Conservation (phyloP, 2,113 vertebrate genomes). For the Ceyx margarethae region DNA sequence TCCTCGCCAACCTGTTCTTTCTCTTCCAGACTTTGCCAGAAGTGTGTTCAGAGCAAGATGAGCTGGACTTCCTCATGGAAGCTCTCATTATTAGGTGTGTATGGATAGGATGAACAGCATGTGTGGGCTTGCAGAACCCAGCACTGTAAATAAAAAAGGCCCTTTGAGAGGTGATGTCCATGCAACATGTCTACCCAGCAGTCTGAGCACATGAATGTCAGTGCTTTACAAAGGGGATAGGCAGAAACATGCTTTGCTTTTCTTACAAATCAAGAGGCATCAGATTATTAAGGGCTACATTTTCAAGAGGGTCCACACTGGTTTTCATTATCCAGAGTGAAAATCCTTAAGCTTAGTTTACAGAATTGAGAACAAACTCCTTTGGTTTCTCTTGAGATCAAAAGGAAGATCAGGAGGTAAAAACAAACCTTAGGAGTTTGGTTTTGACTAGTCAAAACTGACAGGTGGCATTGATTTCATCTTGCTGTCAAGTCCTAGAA, state of each 20-base stretch:
- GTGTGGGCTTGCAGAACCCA: not conserved
- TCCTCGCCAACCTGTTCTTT: not conserved
- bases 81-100: slow-evolving; percentile 96
- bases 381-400: not conserved
- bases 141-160: not conserved
- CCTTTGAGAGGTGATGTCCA: not conserved
- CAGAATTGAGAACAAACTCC: not conserved
- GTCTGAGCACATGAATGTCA: not conserved
- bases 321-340: not conserved
- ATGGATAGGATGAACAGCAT: not conserved
- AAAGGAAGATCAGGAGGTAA: not conserved
- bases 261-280: not conserved
- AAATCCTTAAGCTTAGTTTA: not conserved
- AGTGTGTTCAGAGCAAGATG: slow-evolving; percentile 97
- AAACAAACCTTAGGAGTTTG: not conserved
- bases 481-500: not conserved
- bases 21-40: slow-evolving; percentile 90
- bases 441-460: not conserved
- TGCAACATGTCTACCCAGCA: not conserved
- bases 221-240: not conserved
- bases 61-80: slow-evolving; percentile 98
- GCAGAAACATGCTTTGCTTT: not conserved
- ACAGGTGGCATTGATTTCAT: not conserved
- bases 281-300: not conserved
- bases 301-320: not conserved